Evolutionary conservation across 2,797 vertebrate species (phyloP), one percentile per base, ranked within the genome.

Genomic region (Rachycentron canadum): DNA sequence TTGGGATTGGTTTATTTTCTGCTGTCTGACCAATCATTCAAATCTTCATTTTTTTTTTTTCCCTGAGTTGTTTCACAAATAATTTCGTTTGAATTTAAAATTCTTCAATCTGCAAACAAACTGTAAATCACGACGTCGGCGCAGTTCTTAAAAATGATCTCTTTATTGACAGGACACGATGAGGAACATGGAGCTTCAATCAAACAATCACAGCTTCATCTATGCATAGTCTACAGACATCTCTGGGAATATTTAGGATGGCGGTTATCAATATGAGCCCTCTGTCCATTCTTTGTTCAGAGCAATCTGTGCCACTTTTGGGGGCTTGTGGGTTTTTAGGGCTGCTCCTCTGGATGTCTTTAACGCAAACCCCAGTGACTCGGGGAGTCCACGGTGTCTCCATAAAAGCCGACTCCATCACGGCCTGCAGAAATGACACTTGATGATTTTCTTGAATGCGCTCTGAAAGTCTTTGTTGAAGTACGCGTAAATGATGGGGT

Each of bases 401-500:
- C 49, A 21, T 1, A 47, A 45, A 50, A 45, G 16, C 45, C 3
- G 12, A 26, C 59, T 16, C 25, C 40, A 1, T 94, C 91, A 97
- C 47, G 93, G 94, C 89, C 94, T 94, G 91, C 97, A 97, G 86
- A 96, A 99, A 87, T 98, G 97, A 95, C 98, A 99, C 94, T 96
- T 98, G 76, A 99, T 81, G 60, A 99, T 99, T 92, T 99, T 99
- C 93, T 99, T 97, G 89, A 99, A 99, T 21, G 98, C 97, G 90
- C 95, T 97, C 95, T 99, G 98, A 66, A 99, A 99, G 94, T 99
- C 98, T 88, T 99, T 99, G 95, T 99, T 99, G 92, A 99, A 99
- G 87, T 99, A 99, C 7, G 98, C 98, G 85, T 99, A 99, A 71
- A 99, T 99, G 88, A 99, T 96, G n/a, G 98, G 98, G 78, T 99